Conservation (phyloP, 2,797 vertebrate genomes). For the Peromyscus eremicus region DNA sequence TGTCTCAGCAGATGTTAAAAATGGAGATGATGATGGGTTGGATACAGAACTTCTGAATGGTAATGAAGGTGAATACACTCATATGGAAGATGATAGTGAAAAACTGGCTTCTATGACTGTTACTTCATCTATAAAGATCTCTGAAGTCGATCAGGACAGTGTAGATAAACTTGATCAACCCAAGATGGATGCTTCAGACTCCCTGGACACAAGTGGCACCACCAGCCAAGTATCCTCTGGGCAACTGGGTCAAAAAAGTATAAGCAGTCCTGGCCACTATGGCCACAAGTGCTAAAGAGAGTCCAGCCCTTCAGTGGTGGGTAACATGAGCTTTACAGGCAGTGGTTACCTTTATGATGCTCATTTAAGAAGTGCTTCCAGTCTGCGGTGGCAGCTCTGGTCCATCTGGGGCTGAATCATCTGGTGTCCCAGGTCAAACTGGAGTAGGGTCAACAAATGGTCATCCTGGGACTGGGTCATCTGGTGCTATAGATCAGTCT, state of each 20-base stretch:
- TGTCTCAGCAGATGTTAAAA: not conserved
- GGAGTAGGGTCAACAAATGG: not conserved
- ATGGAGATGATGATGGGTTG: not conserved
- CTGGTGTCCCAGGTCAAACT: not conserved
- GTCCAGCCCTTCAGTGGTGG: not conserved
- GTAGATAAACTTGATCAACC: not conserved
- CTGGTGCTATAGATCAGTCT: not conserved
- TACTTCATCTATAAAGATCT: not conserved
- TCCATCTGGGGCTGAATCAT: not conserved
- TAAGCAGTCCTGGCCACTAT: not conserved
- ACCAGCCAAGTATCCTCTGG: not conserved
- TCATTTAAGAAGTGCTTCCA: not conserved
- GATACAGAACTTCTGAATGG: not conserved
- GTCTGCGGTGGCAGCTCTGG: not conserved
- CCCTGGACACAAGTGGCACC: not conserved
- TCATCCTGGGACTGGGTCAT: not conserved
- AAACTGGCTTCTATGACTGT: rapidly evolving
- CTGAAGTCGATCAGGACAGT: not conserved
- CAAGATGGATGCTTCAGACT: not conserved
- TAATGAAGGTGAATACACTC: not conserved
- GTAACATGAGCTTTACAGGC: not conserved
- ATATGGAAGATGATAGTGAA: not conserved
- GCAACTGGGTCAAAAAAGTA: not conserved
- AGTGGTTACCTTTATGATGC: not conserved
- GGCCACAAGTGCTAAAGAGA: not conserved